Conservation (phyloP, 2,797 vertebrate genomes). For the Australoheros facetus region DNA sequence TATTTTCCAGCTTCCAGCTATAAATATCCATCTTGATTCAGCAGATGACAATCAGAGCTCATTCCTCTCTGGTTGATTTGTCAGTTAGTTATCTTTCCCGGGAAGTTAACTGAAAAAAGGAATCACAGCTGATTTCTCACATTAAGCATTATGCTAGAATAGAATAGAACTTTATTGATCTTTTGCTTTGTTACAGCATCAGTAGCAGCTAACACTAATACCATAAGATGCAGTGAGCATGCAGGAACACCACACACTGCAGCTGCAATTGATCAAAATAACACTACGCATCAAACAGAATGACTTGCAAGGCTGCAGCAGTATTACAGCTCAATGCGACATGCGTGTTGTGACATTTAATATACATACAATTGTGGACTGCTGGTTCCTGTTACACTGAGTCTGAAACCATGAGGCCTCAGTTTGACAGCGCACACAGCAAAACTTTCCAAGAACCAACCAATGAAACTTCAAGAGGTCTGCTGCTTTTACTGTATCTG, state of each 20-base stretch:
- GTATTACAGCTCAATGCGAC: background rate
- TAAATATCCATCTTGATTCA: too few species aligned
- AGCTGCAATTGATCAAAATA: background rate
- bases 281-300: background rate
- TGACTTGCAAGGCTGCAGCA: background rate
- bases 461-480: background rate
- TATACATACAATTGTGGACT: background rate
- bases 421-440: conserved; percentile 3
- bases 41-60: too few species aligned
- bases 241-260: background rate
- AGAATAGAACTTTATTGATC: too few species aligned
- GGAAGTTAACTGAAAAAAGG: background rate
- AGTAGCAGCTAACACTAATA: too few species aligned
- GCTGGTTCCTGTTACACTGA: conserved; percentile 16
- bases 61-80: background rate
- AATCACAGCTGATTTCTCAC: too few species aligned
- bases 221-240: background rate
- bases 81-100: background rate
- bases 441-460: background rate
- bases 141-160: background rate
- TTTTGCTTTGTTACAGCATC: too few species aligned
- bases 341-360: background rate
- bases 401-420: background rate
- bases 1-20: too few species aligned
- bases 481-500: background rate